Conservation (phyloP, 2,113 vertebrate genomes). For the Acrocephalus arundinaceus region DNA sequence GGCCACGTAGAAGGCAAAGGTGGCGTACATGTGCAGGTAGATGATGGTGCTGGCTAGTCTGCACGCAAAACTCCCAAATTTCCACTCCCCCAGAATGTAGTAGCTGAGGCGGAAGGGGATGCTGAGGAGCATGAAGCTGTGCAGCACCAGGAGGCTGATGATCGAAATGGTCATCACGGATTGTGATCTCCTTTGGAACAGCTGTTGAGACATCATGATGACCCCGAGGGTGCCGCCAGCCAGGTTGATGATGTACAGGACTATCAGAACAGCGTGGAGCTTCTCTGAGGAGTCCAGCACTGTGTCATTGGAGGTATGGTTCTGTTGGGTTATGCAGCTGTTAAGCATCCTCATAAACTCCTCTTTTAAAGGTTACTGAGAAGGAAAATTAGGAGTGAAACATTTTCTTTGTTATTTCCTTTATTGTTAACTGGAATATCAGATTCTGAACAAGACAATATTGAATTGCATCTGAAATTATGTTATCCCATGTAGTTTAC, state of each 20-base stretch:
- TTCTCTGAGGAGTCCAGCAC: background rate
- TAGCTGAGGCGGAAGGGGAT: conserved; percentile 71
- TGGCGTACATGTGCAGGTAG: conserved; percentile 69
- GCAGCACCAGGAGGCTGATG: conserved; percentile 62
- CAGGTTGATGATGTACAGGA: conserved; percentile 37
- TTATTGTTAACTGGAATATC: background rate
- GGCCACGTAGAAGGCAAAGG: conserved; percentile 50
- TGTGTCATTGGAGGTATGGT: background rate
- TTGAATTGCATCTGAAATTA: background rate
- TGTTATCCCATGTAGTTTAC: background rate
- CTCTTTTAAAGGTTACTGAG: background rate
- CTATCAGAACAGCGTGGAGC: background rate
- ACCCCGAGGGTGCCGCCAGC: conserved; percentile 39
- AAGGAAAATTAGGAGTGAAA: background rate
- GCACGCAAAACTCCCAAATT: conserved; percentile 47
- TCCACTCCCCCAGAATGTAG: conserved; percentile 55
- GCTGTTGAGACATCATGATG: conserved; percentile 34
- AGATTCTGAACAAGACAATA: background rate
- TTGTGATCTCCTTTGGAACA: conserved; percentile 23
- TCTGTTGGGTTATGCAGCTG: background rate
- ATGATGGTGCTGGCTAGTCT: conserved; percentile 19
- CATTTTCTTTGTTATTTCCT: background rate
- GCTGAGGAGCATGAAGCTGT: conserved; percentile 58
- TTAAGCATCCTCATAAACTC: background rate
- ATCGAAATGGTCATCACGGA: conserved; percentile 31